These are phyloP conservation scores for Thymallus thymallus DNA, from an alignment of 2,113 vertebrate genomes.

Conservation along the genomic window DNA sequence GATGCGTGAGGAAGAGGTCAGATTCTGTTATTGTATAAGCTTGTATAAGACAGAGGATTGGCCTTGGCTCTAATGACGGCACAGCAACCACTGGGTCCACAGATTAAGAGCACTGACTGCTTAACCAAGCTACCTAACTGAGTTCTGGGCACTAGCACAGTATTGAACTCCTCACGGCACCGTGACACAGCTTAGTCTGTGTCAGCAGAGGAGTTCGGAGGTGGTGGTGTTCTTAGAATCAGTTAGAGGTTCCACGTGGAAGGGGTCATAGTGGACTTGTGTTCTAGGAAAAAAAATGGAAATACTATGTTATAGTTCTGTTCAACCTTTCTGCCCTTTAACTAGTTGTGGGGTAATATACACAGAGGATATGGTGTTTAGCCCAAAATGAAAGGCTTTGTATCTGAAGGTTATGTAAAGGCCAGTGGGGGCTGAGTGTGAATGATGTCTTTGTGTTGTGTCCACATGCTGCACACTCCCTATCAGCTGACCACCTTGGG, in stretches of 20 bases:
- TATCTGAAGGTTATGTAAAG: constrained; percentile 30
- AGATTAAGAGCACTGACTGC: not conserved
- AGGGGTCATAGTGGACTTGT: not conserved
- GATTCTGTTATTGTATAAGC: constrained; percentile 14
- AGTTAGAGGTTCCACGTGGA: not conserved
- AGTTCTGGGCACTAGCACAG: not conserved
- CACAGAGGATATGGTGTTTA: not conserved
- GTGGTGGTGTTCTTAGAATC: not conserved
- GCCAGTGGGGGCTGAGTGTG: constrained; percentile 18
- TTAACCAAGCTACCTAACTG: constrained; percentile 16
- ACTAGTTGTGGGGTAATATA: not conserved
- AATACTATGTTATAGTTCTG: not conserved
- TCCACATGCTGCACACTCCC: not conserved
- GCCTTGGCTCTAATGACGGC: not conserved
- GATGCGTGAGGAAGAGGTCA: not conserved
- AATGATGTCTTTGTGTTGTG: constrained; percentile 32
- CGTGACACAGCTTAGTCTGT: not conserved
- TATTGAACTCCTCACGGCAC: not conserved
- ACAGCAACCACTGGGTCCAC: not conserved
- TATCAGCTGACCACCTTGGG: constrained; percentile 36
- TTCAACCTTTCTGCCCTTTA: not conserved
- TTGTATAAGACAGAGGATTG: constrained; percentile 8
- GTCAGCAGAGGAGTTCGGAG: not conserved
- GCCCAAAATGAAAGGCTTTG: not conserved
- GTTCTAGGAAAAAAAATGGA: not conserved